These are phyloP conservation scores for Atherix ibis DNA, from an alignment of 2,888 invertebrate genomes.

Conservation along the genomic window DNA sequence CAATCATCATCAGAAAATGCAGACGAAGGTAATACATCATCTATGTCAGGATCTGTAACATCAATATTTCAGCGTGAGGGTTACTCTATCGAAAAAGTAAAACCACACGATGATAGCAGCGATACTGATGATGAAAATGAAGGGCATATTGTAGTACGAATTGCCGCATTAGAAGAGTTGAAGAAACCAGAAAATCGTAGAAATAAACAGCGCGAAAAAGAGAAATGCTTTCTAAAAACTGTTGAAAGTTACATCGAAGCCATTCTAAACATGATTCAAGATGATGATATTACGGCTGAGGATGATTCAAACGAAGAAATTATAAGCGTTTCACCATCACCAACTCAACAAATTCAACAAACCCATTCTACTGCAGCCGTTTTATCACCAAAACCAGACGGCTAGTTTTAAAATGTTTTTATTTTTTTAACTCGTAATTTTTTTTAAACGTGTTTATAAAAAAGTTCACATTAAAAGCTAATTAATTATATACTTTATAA, in stretches of 20 bases:
- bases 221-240: conserved; percentile 24
- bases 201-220: conserved; percentile 27
- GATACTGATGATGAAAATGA: conserved; percentile 17
- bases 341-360: background rate
- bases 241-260: conserved; percentile 31
- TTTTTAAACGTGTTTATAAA: too few species aligned
- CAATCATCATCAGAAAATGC: background rate
- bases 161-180: conserved; percentile 4
- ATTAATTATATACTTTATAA: too few species aligned
- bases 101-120: conserved; percentile 15
- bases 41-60: too few species aligned
- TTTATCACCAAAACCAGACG: background rate
- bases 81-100: conserved; percentile 13
- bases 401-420: background rate
- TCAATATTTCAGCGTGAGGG: too few species aligned
- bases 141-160: too few species aligned
- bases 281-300: conserved; percentile 16
- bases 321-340: background rate
- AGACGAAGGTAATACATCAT: too few species aligned
- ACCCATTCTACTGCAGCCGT: background rate
- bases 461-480: too few species aligned
- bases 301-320: conserved; percentile 6
- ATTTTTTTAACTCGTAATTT: too few species aligned
- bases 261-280: conserved; percentile 27
- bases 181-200: conserved; percentile 11